Conservation (phyloP, 2,113 vertebrate genomes). For the Girardinichthys multiradiatus region DNA sequence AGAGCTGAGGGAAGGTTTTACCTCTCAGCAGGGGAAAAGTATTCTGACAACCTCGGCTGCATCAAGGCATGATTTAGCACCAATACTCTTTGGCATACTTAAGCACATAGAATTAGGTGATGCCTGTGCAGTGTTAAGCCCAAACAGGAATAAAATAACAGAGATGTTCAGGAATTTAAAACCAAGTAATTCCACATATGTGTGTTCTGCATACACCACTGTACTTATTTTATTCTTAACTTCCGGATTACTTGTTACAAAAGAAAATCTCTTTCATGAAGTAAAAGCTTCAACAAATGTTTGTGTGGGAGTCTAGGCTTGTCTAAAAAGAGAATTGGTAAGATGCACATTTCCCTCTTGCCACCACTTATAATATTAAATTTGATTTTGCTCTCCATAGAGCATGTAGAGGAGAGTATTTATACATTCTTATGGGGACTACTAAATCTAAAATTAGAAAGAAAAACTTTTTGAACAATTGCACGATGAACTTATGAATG, state of each 20-base stretch:
- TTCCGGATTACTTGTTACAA: neutral
- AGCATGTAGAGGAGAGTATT: neutral
- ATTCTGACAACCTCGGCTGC: neutral
- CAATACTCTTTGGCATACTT: neutral
- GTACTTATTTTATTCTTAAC: neutral
- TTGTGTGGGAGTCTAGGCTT: neutral
- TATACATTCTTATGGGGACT: neutral
- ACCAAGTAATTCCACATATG: neutral
- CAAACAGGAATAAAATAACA: neutral
- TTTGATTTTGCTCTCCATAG: neutral
- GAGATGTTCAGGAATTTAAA: neutral
- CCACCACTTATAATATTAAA: neutral
- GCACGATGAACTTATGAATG: neutral
- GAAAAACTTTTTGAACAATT: neutral
- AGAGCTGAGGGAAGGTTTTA: neutral
- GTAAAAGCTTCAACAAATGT: neutral
- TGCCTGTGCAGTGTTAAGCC: neutral
- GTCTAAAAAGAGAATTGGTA: neutral
- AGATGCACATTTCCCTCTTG: neutral
- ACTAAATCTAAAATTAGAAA: neutral
- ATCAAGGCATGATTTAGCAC: neutral
- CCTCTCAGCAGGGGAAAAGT: neutral
- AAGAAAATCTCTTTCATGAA: neutral
- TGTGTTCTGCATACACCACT: neutral
- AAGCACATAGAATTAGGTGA: neutral